phyloP scores from a whole-genome alignment of 2,797 vertebrate species.

The Diglossa cyanea region DNA sequence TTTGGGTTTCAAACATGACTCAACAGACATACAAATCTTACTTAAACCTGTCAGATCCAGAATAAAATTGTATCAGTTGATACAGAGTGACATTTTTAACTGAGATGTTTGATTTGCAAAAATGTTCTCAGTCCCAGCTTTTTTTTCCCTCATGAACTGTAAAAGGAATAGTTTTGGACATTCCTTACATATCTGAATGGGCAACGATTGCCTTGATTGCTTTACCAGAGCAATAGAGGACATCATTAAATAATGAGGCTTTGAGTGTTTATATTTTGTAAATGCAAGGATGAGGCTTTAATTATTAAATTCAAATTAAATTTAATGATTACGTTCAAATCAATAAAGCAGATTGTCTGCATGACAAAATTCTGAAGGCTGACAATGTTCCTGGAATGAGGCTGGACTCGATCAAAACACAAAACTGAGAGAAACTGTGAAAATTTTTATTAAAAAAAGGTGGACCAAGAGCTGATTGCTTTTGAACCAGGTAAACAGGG shows the following conservation, averaged over 20 bases:
- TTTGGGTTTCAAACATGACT: slow-evolving; percentile 13
- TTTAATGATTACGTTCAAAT: background rate
- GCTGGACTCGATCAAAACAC: background rate
- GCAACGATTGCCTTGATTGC: background rate
- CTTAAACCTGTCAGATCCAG: slow-evolving; percentile 26
- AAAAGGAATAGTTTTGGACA: background rate
- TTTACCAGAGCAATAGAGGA: background rate
- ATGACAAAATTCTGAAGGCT: background rate
- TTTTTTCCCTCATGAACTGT: background rate
- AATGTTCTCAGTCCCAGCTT: background rate
- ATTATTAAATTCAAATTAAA: background rate
- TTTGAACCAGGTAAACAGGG: background rate
- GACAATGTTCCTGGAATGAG: background rate
- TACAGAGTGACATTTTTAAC: slow-evolving; percentile 1
- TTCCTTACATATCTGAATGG: background rate
- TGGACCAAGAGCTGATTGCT: background rate
- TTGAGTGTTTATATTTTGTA: background rate
- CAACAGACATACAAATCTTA: slow-evolving; percentile 48
- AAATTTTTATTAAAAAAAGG: rapidly evolving
- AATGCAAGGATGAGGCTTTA: background rate
- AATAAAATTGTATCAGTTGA: background rate
- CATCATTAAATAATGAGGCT: background rate
- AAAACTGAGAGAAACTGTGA: background rate
- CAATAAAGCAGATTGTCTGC: background rate
- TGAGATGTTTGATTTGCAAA: slow-evolving; percentile 1